phyloP scores from a whole-genome alignment of 2,113 vertebrate genomes.

The Pelodiscus sinensis region DNA sequence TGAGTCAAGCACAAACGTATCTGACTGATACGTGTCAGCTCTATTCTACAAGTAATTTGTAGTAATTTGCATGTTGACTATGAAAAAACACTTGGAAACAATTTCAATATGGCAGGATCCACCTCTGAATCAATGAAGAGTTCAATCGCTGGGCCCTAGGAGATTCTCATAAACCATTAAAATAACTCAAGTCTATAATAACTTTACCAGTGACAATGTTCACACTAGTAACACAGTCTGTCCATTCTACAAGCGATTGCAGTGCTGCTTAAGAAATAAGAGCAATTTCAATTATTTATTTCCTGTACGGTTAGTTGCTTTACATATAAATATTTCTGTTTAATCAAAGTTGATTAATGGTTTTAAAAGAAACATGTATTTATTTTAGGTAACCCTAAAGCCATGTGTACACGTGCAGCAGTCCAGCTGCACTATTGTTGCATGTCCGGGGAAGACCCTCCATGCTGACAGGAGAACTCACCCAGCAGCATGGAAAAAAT shows the following conservation, averaged over 20 bases:
- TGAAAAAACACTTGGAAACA: neutral
- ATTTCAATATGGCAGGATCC: neutral
- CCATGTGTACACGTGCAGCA: too few species aligned
- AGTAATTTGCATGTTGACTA: neutral
- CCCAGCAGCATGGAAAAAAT: too few species aligned
- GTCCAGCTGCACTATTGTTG: too few species aligned
- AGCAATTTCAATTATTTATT: constrained; percentile 22
- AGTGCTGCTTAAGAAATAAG: neutral
- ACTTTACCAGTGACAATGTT: neutral
- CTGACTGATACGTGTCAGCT: neutral
- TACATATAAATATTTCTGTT: constrained; percentile 42
- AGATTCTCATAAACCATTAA: neutral
- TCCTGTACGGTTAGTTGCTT: constrained; percentile 16
- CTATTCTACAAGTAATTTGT: neutral
- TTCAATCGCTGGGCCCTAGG: neutral
- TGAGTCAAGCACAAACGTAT: neutral
- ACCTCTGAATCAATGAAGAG: neutral
- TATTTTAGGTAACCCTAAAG: constrained; percentile 28
- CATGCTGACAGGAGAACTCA: too few species aligned
- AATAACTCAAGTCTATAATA: neutral
- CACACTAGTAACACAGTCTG: neutral
- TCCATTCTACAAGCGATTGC: neutral
- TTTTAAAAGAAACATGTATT: neutral
- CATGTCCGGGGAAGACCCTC: too few species aligned
- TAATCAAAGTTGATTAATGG: constrained; percentile 54